These are phyloP conservation scores for Petrocephalus sullivani DNA, from an alignment of 2,797 vertebrate genomes.

Conservation along the genomic window DNA sequence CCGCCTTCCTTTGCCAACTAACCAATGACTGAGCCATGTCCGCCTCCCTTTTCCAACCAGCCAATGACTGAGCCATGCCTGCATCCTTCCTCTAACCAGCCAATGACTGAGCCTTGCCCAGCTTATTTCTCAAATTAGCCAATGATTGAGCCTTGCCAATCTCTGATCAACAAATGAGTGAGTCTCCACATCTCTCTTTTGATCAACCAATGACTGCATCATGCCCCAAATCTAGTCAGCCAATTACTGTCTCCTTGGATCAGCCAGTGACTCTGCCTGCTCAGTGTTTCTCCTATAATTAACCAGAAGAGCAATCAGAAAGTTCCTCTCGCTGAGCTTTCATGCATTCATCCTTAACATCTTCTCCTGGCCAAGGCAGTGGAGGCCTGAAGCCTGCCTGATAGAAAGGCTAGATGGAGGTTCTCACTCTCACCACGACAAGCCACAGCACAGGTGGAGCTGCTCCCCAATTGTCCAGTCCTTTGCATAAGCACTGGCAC, in stretches of 20 bases:
- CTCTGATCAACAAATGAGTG: not conserved
- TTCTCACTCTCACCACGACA: not conserved
- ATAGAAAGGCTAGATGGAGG: not conserved
- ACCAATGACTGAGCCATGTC: not conserved
- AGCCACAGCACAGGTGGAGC: not conserved
- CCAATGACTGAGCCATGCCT: not conserved
- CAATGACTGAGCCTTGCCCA: not conserved
- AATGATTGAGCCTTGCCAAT: not conserved
- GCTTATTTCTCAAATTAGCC: not conserved
- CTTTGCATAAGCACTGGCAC: not conserved
- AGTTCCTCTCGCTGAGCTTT: not conserved
- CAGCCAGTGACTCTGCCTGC: not conserved
- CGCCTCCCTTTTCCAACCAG: too few relatives aligned
- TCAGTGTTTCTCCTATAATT: not conserved
- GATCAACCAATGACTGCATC: slow-evolving; percentile 4
- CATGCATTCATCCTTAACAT: not conserved
- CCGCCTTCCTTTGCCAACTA: not conserved
- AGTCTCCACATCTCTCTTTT: not conserved
- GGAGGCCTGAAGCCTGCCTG: not conserved
- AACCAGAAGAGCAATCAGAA: not conserved
- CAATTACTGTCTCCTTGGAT: not conserved
- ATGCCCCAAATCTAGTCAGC: not conserved
- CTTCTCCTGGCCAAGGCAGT: not conserved
- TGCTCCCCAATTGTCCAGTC: not conserved
- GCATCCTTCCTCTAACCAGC: not conserved